A percentile compares a stretch with the other conserved stretches of the same genome.
phyloP scores from a whole-genome alignment of 2,888 invertebrate genomes.

The Ectropis crepuscularia region DNA sequence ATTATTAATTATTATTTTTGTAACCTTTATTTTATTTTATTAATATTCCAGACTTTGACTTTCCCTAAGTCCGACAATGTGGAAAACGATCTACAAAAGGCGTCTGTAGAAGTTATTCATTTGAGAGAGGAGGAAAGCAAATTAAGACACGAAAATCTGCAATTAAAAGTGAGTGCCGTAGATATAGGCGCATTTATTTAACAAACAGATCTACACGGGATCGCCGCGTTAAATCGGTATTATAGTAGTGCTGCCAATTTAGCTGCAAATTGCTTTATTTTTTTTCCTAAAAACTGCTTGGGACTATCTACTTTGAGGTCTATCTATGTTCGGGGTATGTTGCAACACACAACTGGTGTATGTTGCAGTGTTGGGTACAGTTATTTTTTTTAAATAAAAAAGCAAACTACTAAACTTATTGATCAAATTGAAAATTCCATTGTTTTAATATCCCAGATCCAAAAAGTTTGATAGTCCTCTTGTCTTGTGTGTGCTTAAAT shows the following conservation, averaged over 20 bases:
- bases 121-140: conserved; percentile 91
- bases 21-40: conserved; percentile 40
- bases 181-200: conserved; percentile 31
- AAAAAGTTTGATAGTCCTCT: too few relatives aligned
- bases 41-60: conserved; percentile 66
- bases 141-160: conserved; percentile 93
- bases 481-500: too few relatives aligned
- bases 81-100: conserved; percentile 85
- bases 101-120: conserved; percentile 89
- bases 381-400: background rate
- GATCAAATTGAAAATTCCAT: too few relatives aligned
- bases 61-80: conserved; percentile 72
- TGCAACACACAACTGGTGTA: background rate
- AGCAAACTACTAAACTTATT: background rate
- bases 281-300: conserved; percentile 14
- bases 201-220: conserved; percentile 1
- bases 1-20: conserved; percentile 16
- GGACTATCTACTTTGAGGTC: background rate
- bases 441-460: too few relatives aligned
- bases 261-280: conserved; percentile 5
- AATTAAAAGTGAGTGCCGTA: conserved; percentile 88
- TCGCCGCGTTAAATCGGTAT: conserved; percentile 15
- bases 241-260: conserved; percentile 5
- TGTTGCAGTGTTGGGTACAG: background rate
- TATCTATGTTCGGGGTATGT: background rate